Conservation (phyloP, 37 sponge, comb jelly and placozoan genomes). For the Ianthella basta region DNA sequence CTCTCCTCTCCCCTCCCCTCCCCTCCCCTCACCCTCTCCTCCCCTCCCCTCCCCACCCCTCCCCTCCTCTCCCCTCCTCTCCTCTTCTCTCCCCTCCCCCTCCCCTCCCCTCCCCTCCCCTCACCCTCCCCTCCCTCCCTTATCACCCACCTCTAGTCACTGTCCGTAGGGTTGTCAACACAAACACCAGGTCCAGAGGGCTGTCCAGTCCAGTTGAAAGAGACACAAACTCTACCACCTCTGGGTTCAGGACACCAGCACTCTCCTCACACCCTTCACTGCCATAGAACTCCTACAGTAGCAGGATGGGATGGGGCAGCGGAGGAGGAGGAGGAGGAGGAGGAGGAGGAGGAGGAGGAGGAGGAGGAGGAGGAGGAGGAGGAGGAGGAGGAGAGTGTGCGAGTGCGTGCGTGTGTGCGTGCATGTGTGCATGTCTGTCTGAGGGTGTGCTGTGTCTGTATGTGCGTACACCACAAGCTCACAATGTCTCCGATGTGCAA, state of each 20-base stretch:
- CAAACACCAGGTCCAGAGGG: constrained; percentile 52
- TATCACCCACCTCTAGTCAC: constrained; percentile 53
- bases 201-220: constrained; percentile 42
- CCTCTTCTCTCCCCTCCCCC: background rate
- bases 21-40: too few relatives aligned
- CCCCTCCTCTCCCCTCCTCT: too few relatives aligned
- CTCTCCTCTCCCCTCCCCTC: too few relatives aligned
- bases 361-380: constrained; percentile 2
- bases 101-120: too few relatives aligned
- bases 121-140: too few relatives aligned
- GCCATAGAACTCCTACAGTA: constrained; percentile 49
- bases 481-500: constrained; percentile 78
- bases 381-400: background rate
- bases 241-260: constrained; percentile 39
- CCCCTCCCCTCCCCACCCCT: too few relatives aligned
- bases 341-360: too few relatives aligned
- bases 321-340: background rate
- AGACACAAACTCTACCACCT: constrained; percentile 29
- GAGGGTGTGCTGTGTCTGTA: too few relatives aligned
- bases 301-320: background rate
- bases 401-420: too few relatives aligned
- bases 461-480: constrained; percentile 9
- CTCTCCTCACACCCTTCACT: constrained; percentile 49
- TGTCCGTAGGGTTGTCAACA: constrained; percentile 69
- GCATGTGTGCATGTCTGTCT: too few relatives aligned